A percentile compares a stretch with the other conserved stretches of the same genome.
Conservation (phyloP, 2,888 invertebrate genomes). For the Stenchaetothrips biformis region DNA sequence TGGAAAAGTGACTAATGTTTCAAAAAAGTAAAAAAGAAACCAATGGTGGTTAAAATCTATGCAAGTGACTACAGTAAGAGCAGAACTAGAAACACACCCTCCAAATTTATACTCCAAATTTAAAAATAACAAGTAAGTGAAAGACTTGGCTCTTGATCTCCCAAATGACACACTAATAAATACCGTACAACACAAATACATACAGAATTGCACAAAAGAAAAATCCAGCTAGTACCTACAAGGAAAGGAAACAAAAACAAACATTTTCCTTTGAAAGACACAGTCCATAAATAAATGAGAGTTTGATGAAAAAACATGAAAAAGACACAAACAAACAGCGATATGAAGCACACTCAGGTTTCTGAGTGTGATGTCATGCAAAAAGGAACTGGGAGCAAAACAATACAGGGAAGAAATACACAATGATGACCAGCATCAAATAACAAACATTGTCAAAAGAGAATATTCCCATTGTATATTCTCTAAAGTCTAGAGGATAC, state of each 20-base stretch:
- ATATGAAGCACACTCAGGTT: neutral
- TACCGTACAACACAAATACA: neutral
- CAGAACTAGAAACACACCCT: neutral
- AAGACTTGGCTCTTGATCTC: neutral
- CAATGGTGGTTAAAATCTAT: too few species aligned
- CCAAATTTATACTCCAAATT: neutral
- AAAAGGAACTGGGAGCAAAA: neutral
- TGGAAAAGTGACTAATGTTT: neutral
- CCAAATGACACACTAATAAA: neutral
- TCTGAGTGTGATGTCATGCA: neutral
- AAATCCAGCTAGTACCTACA: neutral
- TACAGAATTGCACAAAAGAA: neutral
- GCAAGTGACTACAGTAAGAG: too few species aligned
- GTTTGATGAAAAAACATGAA: neutral
- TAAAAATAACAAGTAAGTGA: neutral
- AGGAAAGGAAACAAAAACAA: neutral
- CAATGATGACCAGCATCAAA: constrained; percentile 7
- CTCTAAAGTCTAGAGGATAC: neutral
- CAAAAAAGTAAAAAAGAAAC: neutral
- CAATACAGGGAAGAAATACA: neutral
- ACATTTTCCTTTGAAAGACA: too few species aligned
- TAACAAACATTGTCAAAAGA: neutral
- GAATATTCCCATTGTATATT: neutral
- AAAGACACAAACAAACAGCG: neutral
- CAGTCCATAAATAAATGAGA: neutral